Evolutionary conservation across 2,888 invertebrate species (phyloP), one percentile per base, ranked within the genome.

Genomic region (Gastracanthus pulcherrimus): DNA sequence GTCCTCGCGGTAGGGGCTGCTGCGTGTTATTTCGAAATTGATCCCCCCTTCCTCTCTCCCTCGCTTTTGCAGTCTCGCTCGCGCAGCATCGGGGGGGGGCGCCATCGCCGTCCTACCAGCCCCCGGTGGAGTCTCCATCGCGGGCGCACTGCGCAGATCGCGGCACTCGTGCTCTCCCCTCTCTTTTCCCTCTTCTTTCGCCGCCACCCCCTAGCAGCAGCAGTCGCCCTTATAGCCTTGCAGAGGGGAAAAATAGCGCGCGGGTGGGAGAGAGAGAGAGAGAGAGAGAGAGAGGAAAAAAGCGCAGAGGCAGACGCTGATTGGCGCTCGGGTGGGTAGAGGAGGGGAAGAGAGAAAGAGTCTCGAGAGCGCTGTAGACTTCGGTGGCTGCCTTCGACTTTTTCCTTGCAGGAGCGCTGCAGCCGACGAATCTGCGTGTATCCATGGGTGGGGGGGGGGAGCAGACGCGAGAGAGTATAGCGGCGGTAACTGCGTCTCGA

Each of bases 21-120:
- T n/a, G n/a, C n/a, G n/a, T 88, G 90, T 90, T 91, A 88, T 90
- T 89, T 86, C 87, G 88, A 90, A 91, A 91, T 91, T 90, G 90
- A 91, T 90, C 90, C 89, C 88, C 85, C 80, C 81, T 82, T 84
- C 87, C 34, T 89, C 87, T 51, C 34, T 58, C 34, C 26, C 69
- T 6, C 67, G 16, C 26, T 16, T 55, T 51, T 29, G 13, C 23
- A 67, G 19, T 48, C 48, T n/a, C 48, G 2, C 41, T 41, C 2
- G 6, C 48, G 26, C 55, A 23, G 55, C 26, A 31, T 9, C 23
- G 29, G 3, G 31, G 38, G 48, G 78, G 71, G 66, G 74, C 79
- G 62, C 79, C 60, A 75, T 60, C 55, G 31, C n/a, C 70, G 80
- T 51, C 34, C 38, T 45, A 55, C 38, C 74, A 34, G 58, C 89